Evolutionary conservation across 1,140 invertebrate species (phyloP).

Genomic region (Nephila pilipes): DNA sequence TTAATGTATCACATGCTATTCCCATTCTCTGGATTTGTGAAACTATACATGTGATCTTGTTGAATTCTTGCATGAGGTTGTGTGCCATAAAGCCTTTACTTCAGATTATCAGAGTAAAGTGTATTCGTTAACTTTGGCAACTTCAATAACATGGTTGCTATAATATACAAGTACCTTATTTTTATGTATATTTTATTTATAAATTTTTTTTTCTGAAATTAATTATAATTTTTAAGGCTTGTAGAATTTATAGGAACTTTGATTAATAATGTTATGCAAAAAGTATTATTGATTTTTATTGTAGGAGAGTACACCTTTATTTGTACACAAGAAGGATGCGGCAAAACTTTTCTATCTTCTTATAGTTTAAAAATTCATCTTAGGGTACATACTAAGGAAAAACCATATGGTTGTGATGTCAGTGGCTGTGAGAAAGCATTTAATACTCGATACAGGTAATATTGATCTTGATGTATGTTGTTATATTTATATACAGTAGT

Average conservation of each 20-base stretch:
- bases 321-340: slow-evolving; percentile 92
- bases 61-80: no score
- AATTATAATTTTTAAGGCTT: background rate
- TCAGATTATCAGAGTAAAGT: no score
- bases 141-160: no score
- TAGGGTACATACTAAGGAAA: slow-evolving; percentile 96
- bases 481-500: no score
- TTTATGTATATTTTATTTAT: no score
- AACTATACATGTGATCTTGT: no score
- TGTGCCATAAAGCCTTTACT: no score
- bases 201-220: background rate
- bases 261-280: background rate
- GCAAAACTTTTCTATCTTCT: slow-evolving; percentile 95
- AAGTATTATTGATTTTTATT: slow-evolving; percentile 68
- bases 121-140: no score
- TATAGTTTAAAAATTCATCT: slow-evolving; percentile 96
- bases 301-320: slow-evolving; percentile 96
- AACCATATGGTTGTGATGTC: slow-evolving; percentile 88
- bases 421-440: slow-evolving; percentile 93
- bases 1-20: no score
- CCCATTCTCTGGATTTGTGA: no score
- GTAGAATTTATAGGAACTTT: background rate
- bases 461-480: background rate
- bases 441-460: slow-evolving; percentile 92
- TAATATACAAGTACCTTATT: no score